Evolutionary conservation across 2,797 vertebrate genomes (phyloP).

Genomic region (Pelodytes ibericus): DNA sequence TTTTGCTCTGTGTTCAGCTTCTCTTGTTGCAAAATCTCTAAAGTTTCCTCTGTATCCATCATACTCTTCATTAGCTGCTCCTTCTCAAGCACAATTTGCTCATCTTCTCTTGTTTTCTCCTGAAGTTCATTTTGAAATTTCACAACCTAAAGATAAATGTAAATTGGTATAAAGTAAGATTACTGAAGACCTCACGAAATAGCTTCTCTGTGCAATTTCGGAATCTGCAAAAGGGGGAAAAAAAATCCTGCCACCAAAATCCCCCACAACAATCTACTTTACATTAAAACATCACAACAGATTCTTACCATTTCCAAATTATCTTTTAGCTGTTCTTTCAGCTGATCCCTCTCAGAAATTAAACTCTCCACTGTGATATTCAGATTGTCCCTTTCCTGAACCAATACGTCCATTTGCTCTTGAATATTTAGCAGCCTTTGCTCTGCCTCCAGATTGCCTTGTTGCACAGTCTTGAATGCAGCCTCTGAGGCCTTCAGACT

Average conservation of each 20-base stretch:
- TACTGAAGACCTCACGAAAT: too few relatives aligned
- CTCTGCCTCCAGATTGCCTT: conserved; percentile 8
- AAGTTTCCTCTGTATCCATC: not conserved
- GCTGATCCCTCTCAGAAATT: conserved; percentile 60
- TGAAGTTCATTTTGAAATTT: too few relatives aligned
- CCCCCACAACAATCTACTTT: too few relatives aligned
- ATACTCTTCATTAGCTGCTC: not conserved
- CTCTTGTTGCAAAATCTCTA: conserved; percentile 8
- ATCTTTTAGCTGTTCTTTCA: conserved; percentile 64
- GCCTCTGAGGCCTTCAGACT: not conserved
- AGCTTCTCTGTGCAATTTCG: too few relatives aligned
- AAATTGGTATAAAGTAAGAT: too few relatives aligned
- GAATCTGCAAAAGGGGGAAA: too few relatives aligned
- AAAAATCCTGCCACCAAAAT: too few relatives aligned
- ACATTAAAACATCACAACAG: too few relatives aligned
- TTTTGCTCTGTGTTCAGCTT: not conserved
- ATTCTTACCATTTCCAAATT: conserved; percentile 55
- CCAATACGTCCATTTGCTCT: conserved; percentile 46
- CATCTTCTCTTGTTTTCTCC: too few relatives aligned
- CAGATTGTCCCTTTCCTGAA: conserved; percentile 58
- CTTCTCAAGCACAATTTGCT: too few relatives aligned
- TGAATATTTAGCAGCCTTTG: conserved; percentile 12
- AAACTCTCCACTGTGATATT: conserved; percentile 49
- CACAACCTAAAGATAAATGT: too few relatives aligned
- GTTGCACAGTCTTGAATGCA: not conserved